Evolutionary conservation across 2,797 vertebrate species (phyloP).

Genomic region (Acipenser transmontanus): DNA sequence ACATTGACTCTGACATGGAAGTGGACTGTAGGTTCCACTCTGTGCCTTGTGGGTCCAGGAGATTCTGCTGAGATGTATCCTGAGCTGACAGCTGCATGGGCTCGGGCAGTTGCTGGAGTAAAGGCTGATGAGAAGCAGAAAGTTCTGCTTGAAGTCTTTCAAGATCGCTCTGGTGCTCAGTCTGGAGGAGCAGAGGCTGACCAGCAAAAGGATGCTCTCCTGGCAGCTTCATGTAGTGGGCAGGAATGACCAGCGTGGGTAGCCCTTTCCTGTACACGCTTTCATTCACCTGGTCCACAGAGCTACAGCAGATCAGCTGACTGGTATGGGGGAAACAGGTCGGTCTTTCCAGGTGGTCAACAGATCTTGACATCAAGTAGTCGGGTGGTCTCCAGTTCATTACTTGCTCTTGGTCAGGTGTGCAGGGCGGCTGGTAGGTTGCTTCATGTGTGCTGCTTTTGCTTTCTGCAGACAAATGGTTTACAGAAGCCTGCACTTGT

Average conservation of each 20-base stretch:
- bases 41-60: conserved; percentile 56
- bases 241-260: conserved; percentile 92
- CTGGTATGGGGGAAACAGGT: conserved; percentile 76
- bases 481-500: conserved; percentile 51
- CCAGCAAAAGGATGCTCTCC: conserved; percentile 88
- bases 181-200: conserved; percentile 83
- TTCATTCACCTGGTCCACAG: conserved; percentile 88
- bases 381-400: conserved; percentile 79
- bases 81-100: conserved; percentile 57
- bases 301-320: conserved; percentile 91
- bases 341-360: conserved; percentile 90
- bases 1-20: conserved; percentile 78
- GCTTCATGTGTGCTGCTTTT: conserved; percentile 66
- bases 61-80: conserved; percentile 63
- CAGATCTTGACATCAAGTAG: conserved; percentile 90
- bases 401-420: conserved; percentile 70
- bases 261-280: conserved; percentile 83
- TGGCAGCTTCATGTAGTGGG: conserved; percentile 95
- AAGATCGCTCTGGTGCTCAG: conserved; percentile 85
- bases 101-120: conserved; percentile 60
- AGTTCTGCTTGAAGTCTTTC: conserved; percentile 93
- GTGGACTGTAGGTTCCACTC: conserved; percentile 67
- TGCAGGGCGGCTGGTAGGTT: conserved; percentile 53
- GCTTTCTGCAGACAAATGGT: conserved; percentile 60
- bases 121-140: conserved; percentile 79